Evolutionary conservation across 2,797 vertebrate genomes (phyloP).

Genomic region (Danio aesculapii): DNA sequence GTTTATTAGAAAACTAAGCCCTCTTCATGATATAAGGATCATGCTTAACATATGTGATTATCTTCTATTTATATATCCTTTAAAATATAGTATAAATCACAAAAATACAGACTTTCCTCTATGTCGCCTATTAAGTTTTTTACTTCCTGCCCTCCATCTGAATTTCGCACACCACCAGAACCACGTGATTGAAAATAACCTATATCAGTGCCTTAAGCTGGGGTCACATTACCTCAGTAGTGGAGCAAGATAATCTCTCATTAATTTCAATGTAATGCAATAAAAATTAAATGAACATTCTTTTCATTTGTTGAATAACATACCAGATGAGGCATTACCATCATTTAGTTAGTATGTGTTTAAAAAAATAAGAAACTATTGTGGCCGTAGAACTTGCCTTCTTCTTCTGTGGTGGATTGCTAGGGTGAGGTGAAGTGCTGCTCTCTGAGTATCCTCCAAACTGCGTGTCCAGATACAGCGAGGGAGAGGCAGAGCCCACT

Average conservation of each 20-base stretch:
- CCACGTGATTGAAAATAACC: no score
- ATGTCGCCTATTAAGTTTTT: no score
- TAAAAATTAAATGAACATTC: neutral
- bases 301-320: neutral
- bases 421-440: conserved; percentile 84
- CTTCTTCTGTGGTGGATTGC: conserved; percentile 96
- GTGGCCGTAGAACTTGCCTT: conserved; percentile 86
- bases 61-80: no score
- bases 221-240: neutral
- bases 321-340: neutral
- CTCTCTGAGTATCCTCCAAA: conserved; percentile 84
- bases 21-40: no score
- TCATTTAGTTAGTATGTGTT: neutral
- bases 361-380: neutral
- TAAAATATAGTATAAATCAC: no score
- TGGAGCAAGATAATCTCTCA: neutral
- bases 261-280: neutral
- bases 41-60: no score
- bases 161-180: no score
- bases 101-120: no score
- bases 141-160: no score
- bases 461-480: conserved; percentile 85
- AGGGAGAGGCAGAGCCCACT: conserved; percentile 83
- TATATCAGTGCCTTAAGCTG: neutral
- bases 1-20: no score